These are phyloP conservation scores for Akabosia matsudoensis DNA, from an alignment of 1,140 invertebrate species.

Conservation along the genomic window DNA sequence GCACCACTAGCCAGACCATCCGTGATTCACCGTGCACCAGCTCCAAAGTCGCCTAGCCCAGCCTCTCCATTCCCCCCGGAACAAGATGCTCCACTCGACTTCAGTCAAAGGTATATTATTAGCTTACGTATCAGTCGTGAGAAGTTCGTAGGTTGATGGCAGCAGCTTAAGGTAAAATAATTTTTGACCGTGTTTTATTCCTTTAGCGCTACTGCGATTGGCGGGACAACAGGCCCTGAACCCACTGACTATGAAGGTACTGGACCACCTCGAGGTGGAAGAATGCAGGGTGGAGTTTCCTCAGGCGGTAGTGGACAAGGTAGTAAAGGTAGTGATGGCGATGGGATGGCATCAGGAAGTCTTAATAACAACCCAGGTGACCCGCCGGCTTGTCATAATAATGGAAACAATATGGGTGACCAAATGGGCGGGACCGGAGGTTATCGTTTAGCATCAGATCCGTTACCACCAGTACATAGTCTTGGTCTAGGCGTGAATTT, in stretches of 20 bases:
- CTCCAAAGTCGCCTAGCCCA: constrained; percentile 44
- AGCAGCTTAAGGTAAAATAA: no score
- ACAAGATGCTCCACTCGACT: constrained; percentile 47
- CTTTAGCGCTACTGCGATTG: neutral
- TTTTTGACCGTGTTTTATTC: neutral
- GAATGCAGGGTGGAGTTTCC: constrained; percentile 43
- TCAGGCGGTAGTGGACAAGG: constrained; percentile 32
- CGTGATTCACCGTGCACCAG: constrained; percentile 45
- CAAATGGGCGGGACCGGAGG: constrained; percentile 29
- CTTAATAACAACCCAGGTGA: constrained; percentile 32
- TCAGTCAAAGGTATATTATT: constrained; percentile 47
- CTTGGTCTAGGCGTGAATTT: constrained; percentile 45
- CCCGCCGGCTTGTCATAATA: constrained; percentile 41
- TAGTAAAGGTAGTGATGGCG: constrained; percentile 37
- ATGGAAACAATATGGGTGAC: constrained; percentile 35
- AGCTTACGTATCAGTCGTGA: no score
- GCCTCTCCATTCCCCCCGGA: constrained; percentile 45
- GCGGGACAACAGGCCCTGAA: constrained; percentile 31
- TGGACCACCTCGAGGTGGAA: constrained; percentile 45
- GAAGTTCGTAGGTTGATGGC: no score
- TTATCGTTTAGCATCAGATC: constrained; percentile 41
- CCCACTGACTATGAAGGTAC: constrained; percentile 46
- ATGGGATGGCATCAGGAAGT: constrained; percentile 40
- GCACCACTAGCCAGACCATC: constrained; percentile 41
- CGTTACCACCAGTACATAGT: constrained; percentile 45